Base-by-base conservation (phyloP, 2,888 invertebrate species). In the Coecobrya sp. region DNA sequence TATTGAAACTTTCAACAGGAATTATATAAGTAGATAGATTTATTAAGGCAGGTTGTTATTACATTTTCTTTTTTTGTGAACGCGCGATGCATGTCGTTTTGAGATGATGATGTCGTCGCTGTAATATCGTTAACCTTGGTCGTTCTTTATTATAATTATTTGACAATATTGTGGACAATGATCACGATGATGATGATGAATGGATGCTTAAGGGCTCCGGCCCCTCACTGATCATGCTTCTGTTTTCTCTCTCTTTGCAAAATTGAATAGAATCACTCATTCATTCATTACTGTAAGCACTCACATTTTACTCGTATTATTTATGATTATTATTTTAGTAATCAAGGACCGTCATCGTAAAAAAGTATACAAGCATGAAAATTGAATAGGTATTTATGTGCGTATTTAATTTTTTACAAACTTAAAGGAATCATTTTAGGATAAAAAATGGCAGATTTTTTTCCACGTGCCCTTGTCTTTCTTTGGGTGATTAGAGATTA, bases 401-500 rank as follows among this genome's bases (percentile, higher is more conserved):
- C 55, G 27, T 65, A 27, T 65, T 65, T 65, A 65, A 27, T 65
- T 25, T 27, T 65, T 65, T 65, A 19, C 1, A 4, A 55, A n/a
- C n/a, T n/a, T 16, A 30, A 36, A 42, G 73, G 19, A 73, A 36
- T 42, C 30, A 42, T 73, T 73, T 73, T 42, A n/a, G 36, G 10
- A 27, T 27, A 86, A 86, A 86, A 86, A 16, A 45, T 85, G 36
- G n/a, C 22, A 62, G 27, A 76, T 49, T 65, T 65, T 65, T 52
- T 52, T 42, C 30, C 19, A 8, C 27, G 42, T 79, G 76, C 73
- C 73, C 86, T 86, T 86, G 70, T 45, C 70, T 86, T 16, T 45
- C 70, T 86, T 16, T 87, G 65, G 79, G 87, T 87, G 87, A 87
- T 87, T 87, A 87, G 79, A 87, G 76, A 79, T 76, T 76, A 76